A percentile compares a stretch with the other conserved stretches of the same genome.
Conservation (phyloP, 2,797 vertebrate species). For the Tapirus indicus region DNA sequence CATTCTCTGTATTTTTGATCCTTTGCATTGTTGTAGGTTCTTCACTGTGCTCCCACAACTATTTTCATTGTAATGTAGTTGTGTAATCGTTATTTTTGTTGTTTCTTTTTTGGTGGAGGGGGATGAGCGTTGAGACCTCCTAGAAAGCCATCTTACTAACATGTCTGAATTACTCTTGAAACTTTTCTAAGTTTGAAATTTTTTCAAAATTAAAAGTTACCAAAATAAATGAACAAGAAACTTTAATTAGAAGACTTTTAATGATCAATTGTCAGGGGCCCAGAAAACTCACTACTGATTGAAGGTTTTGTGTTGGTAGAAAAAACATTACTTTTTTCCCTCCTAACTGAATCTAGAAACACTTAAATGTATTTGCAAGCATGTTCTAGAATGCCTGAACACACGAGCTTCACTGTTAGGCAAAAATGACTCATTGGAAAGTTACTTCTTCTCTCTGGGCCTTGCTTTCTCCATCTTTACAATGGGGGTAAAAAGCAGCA, state of each 20-base stretch:
- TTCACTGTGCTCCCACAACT: neutral
- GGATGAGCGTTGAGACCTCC: neutral
- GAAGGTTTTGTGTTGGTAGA: neutral
- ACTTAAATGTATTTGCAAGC: neutral
- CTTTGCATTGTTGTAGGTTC: neutral
- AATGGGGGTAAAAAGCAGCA: neutral
- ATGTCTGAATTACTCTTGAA: neutral
- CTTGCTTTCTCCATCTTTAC: neutral
- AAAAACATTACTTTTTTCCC: neutral
- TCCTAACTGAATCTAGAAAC: neutral
- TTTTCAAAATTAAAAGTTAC: neutral
- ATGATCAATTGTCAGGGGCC: neutral
- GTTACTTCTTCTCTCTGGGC: neutral
- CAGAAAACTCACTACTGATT: neutral
- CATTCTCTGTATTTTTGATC: too few relatives aligned
- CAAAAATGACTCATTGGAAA: neutral
- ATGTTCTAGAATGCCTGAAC: neutral
- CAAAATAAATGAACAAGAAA: neutral
- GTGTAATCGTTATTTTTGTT: neutral
- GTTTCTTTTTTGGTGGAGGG: neutral
- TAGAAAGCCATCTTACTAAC: neutral
- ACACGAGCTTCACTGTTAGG: neutral
- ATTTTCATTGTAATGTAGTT: neutral
- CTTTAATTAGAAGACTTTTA: neutral
- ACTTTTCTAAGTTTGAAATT: neutral